Percentiles rank a stretch among this genome's conserved stretches.
Conservation (phyloP, 2,797 vertebrate species). For the Rhinella marina region DNA sequence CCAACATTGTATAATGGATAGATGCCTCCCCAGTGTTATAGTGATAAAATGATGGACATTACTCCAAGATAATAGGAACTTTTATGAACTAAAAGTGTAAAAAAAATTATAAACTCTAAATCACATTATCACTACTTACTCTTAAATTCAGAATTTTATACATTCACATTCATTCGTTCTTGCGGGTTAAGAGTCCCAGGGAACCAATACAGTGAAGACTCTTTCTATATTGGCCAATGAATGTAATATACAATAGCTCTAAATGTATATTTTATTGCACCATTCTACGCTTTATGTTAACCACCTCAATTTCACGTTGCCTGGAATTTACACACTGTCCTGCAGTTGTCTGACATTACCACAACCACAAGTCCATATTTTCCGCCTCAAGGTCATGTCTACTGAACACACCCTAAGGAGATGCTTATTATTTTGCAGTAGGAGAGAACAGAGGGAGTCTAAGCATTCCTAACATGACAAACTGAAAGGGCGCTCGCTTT, state of each 20-base stretch:
- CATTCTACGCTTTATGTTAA: background rate
- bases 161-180: slow-evolving; percentile 33
- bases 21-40: background rate
- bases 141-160: background rate
- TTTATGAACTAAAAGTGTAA: background rate
- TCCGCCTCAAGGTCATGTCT: slow-evolving; percentile 51
- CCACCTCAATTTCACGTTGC: background rate
- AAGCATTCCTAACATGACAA: slow-evolving; percentile 46
- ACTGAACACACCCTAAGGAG: slow-evolving; percentile 21
- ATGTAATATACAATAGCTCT: slow-evolving; percentile 28
- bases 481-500: slow-evolving; percentile 33
- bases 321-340: slow-evolving; percentile 2
- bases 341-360: slow-evolving; percentile 25
- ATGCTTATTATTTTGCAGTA: slow-evolving; percentile 54
- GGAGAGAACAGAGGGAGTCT: slow-evolving; percentile 46
- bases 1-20: background rate
- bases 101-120: background rate
- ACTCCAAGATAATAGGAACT: background rate
- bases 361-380: slow-evolving; percentile 14
- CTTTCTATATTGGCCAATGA: background rate
- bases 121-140: slow-evolving; percentile 3
- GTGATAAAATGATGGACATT: background rate
- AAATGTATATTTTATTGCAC: slow-evolving; percentile 1
- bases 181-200: slow-evolving; percentile 21
- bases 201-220: slow-evolving; percentile 5